phyloP scores from a whole-genome alignment of 2,888 invertebrate genomes.

The Lycia hirtaria region DNA sequence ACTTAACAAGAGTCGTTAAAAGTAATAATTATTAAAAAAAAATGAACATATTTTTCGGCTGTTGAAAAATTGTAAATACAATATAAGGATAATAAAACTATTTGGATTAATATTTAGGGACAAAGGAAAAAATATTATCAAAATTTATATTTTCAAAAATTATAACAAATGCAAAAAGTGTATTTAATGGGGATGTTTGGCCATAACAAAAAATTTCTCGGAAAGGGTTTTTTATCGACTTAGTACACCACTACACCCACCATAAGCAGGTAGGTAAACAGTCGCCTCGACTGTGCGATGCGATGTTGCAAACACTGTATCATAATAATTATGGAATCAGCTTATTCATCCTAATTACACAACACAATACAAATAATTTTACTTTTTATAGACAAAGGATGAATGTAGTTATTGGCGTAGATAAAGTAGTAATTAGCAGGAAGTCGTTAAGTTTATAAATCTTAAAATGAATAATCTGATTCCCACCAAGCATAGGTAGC shows the following conservation, averaged over 20 bases:
- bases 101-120: conserved; percentile 86
- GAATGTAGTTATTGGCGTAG: background rate
- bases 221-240: conserved; percentile 82
- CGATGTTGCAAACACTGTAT: conserved; percentile 67
- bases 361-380: background rate
- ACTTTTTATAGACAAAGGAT: background rate
- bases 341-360: conserved; percentile 55
- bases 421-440: background rate
- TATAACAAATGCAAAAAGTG: conserved; percentile 84
- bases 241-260: conserved; percentile 73
- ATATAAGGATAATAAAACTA: conserved; percentile 85
- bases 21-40: conserved; percentile 80
- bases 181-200: conserved; percentile 83
- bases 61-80: conserved; percentile 86
- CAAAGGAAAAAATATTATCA: conserved; percentile 84
- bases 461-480: conserved; percentile 68
- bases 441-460: conserved; percentile 14
- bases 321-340: conserved; percentile 68
- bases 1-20: conserved; percentile 86
- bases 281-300: conserved; percentile 74
- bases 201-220: conserved; percentile 79
- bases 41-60: conserved; percentile 86
- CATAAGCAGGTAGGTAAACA: conserved; percentile 81
- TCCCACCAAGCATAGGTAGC: conserved; percentile 76
- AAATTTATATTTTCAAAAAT: conserved; percentile 86